phyloP scores from a whole-genome alignment of 2,888 invertebrate species.

The Lagria hirta region DNA sequence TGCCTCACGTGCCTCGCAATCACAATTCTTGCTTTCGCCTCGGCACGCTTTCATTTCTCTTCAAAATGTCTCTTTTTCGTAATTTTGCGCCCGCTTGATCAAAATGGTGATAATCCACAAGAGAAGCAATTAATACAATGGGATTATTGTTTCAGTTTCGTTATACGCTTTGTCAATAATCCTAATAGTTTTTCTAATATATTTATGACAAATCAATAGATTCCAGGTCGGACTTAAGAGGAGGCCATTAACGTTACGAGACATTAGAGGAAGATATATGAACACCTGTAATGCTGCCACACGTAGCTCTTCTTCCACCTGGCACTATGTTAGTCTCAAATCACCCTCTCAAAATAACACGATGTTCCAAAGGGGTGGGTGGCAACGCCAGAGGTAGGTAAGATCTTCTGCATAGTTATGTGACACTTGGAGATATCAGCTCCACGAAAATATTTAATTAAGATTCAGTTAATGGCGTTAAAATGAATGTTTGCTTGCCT shows the following conservation, averaged over 20 bases:
- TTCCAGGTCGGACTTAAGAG: constrained; percentile 13
- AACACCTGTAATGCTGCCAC: constrained; percentile 40
- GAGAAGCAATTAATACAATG: constrained; percentile 18
- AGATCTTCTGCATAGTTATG: constrained; percentile 53
- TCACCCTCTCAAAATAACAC: constrained; percentile 32
- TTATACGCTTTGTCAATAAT: no score
- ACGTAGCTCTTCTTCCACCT: constrained; percentile 29
- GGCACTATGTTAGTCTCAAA: constrained; percentile 22
- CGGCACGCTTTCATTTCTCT: constrained; percentile 32
- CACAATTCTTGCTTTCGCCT: constrained; percentile 38
- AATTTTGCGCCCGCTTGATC: constrained; percentile 16
- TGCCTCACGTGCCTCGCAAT: constrained; percentile 47
- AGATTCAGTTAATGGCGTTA: constrained; percentile 51
- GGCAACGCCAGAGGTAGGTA: constrained; percentile 27
- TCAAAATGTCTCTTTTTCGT: constrained; percentile 15
- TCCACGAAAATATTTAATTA: constrained; percentile 56
- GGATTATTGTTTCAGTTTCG: no score
- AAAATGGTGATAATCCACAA: constrained; percentile 17
- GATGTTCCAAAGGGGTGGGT: constrained; percentile 2
- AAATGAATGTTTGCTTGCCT: constrained; percentile 48
- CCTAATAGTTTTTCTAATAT: no score
- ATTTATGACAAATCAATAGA: constrained; percentile 17
- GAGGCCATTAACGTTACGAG: constrained; percentile 16
- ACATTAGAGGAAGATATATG: constrained; percentile 38
- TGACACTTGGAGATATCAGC: constrained; percentile 56